Evolutionary conservation across 2,888 invertebrate genomes (phyloP).

Genomic region (Metellina segmentata): DNA sequence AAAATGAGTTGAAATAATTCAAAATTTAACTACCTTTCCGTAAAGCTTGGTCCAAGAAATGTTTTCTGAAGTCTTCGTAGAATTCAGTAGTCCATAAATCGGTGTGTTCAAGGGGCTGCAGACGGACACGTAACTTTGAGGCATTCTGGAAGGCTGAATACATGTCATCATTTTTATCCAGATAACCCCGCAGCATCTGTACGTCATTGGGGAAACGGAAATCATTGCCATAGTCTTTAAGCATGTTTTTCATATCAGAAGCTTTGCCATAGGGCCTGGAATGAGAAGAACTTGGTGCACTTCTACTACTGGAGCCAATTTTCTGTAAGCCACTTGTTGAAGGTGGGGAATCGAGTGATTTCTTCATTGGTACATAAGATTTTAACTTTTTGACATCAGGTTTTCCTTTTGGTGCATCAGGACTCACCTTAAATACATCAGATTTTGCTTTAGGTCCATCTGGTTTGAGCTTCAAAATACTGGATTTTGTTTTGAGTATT

Average conservation of each 20-base stretch:
- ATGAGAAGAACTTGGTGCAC: neutral
- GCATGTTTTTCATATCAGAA: conserved; percentile 1
- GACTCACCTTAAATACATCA: neutral
- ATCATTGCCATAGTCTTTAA: conserved; percentile 15
- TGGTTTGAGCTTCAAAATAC: neutral
- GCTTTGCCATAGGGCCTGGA: neutral
- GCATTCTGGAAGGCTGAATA: conserved; percentile 42
- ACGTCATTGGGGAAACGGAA: conserved; percentile 21
- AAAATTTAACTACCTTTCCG: conserved; percentile 22
- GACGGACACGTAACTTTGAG: conserved; percentile 46
- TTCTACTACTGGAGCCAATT: neutral
- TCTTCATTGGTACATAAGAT: neutral
- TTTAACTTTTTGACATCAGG: neutral
- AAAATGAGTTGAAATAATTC: too few species aligned
- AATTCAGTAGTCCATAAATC: conserved; percentile 45
- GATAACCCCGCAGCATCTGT: neutral
- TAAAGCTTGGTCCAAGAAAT: conserved; percentile 38
- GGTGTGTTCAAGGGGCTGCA: conserved; percentile 66
- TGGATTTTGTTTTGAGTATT: conserved; percentile 7
- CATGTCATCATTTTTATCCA: conserved; percentile 8
- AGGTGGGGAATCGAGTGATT: conserved; percentile 16
- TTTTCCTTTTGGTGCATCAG: neutral
- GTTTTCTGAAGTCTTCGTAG: conserved; percentile 51
- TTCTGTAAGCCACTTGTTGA: conserved; percentile 42
- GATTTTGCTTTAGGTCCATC: neutral